Conservation (phyloP, 1,140 invertebrate genomes). For the Trichonephila inaurata region DNA sequence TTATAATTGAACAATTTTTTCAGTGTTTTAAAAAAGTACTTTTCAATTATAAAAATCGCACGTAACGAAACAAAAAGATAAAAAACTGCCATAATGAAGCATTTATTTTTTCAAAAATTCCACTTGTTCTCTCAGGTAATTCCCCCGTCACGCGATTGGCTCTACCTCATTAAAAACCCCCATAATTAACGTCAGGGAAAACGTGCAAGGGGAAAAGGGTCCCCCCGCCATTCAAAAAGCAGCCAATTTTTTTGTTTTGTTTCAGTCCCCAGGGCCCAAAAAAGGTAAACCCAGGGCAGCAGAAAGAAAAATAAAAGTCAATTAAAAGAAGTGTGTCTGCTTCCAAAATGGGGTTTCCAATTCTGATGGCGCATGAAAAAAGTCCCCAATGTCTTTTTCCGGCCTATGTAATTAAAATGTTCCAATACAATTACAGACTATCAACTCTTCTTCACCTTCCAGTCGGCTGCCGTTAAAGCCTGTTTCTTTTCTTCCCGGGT, state of each 20-base stretch:
- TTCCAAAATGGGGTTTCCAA: slow-evolving; percentile 46
- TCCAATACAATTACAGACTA: slow-evolving; percentile 22
- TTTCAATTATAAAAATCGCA: too few species aligned
- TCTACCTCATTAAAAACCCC: slow-evolving; percentile 50
- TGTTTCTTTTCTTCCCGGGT: background rate
- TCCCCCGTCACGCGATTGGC: slow-evolving; percentile 4
- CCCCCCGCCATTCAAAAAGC: slow-evolving; percentile 47
- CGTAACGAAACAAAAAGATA: background rate
- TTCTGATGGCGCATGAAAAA: slow-evolving; percentile 29
- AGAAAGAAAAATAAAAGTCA: background rate
- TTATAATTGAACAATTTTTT: too few species aligned
- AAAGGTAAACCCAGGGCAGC: background rate
- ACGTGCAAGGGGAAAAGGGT: slow-evolving; percentile 52
- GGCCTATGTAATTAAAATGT: slow-evolving; percentile 72
- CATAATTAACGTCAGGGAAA: slow-evolving; percentile 68
- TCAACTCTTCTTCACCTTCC: slow-evolving; percentile 20
- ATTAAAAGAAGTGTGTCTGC: slow-evolving; percentile 35
- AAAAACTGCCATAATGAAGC: background rate
- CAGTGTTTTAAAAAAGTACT: too few species aligned
- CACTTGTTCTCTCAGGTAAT: background rate
- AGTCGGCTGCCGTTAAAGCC: background rate
- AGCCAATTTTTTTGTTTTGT: background rate
- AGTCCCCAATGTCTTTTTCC: slow-evolving; percentile 44
- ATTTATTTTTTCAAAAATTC: background rate
- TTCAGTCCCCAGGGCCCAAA: background rate